phyloP scores from a whole-genome alignment of 1,140 invertebrate species.

The Sipha flava region DNA sequence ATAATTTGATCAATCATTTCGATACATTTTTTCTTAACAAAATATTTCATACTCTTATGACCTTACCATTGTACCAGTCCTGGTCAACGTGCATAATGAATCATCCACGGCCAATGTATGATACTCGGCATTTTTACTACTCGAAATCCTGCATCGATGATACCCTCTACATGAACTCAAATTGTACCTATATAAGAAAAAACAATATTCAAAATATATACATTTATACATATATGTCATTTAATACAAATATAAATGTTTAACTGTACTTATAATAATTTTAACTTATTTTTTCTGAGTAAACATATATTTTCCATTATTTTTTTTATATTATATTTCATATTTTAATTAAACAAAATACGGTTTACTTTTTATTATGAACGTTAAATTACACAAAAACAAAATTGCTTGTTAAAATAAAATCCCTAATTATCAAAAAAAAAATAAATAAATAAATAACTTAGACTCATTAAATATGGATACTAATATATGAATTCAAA shows the following conservation, averaged over 20 bases:
- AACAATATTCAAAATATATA: background rate
- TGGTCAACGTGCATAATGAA: constrained; percentile 30
- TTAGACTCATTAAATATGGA: too few species aligned
- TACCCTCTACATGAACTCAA: background rate
- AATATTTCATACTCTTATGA: background rate
- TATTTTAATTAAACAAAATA: background rate
- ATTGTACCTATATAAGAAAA: background rate
- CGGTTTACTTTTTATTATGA: background rate
- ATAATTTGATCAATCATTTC: too few species aligned
- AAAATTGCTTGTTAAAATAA: too few species aligned
- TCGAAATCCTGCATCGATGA: background rate
- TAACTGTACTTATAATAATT: too few species aligned
- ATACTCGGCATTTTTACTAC: constrained; percentile 20
- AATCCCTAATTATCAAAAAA: too few species aligned
- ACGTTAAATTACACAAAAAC: too few species aligned
- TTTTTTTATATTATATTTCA: background rate
- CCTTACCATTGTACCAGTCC: constrained; percentile 25
- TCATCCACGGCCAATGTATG: constrained; percentile 12
- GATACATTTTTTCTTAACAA: too few species aligned
- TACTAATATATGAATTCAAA: too few species aligned
- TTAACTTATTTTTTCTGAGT: background rate
- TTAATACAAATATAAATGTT: too few species aligned
- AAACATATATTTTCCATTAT: background rate
- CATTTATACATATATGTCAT: too few species aligned
- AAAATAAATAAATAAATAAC: too few species aligned